These are phyloP conservation scores for Pimpla rufipes DNA, from an alignment of 2,888 invertebrate genomes.

Conservation along the genomic window DNA sequence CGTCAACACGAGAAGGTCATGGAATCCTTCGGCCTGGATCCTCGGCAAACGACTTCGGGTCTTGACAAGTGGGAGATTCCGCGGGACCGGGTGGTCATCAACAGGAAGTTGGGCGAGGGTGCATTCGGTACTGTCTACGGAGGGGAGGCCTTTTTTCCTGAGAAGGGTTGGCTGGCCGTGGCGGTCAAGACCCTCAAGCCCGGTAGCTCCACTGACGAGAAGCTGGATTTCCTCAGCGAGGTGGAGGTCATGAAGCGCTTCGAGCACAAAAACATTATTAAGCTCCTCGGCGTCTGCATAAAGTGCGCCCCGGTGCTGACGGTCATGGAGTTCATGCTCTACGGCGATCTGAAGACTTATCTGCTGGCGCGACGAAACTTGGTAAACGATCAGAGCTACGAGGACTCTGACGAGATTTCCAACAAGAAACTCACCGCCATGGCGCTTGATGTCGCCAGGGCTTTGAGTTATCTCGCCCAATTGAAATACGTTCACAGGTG, in stretches of 20 bases:
- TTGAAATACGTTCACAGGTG: slow-evolving; percentile 94
- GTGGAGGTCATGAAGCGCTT: slow-evolving; percentile 98
- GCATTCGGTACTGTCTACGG: slow-evolving; percentile 97
- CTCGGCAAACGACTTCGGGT: slow-evolving; percentile 86
- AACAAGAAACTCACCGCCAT: slow-evolving; percentile 93
- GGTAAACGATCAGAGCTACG: slow-evolving; percentile 88
- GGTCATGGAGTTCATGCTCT: slow-evolving; percentile 97
- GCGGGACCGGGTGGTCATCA: slow-evolving; percentile 93
- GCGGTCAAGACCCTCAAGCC: slow-evolving; percentile 96
- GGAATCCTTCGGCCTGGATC: slow-evolving; percentile 90
- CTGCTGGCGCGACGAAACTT: slow-evolving; percentile 94
- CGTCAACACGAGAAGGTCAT: slow-evolving; percentile 89
- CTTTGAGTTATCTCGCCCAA: slow-evolving; percentile 93
- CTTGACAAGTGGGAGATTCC: slow-evolving; percentile 96
- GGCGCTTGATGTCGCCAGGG: slow-evolving; percentile 95
- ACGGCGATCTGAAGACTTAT: slow-evolving; percentile 96
- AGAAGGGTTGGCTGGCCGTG: slow-evolving; percentile 92
- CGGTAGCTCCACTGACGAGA: slow-evolving; percentile 93
- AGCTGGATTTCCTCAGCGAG: slow-evolving; percentile 96
- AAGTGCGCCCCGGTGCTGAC: slow-evolving; percentile 95
- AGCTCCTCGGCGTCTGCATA: slow-evolving; percentile 94
- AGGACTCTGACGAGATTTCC: slow-evolving; percentile 92
- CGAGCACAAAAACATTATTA: slow-evolving; percentile 95
- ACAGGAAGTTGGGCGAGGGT: slow-evolving; percentile 94
- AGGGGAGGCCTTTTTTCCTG: slow-evolving; percentile 92